Evolutionary conservation across 2,113 vertebrate genomes (phyloP).

Genomic region (Scomber japonicus): DNA sequence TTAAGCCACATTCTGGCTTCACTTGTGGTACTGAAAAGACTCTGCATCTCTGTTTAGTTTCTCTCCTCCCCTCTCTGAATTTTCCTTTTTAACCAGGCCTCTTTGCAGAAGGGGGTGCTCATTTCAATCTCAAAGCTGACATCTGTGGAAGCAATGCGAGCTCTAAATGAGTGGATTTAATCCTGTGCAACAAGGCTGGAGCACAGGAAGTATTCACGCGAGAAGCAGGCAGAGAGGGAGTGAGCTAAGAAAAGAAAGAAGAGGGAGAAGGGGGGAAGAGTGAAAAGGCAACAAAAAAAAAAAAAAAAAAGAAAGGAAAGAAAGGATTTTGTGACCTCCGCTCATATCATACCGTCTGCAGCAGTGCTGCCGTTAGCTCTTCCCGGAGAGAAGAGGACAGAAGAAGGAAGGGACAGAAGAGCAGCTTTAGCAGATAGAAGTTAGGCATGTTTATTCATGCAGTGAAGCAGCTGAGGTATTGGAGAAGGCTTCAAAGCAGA

Average conservation of each 20-base stretch:
- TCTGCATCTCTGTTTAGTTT: slow-evolving; percentile 68
- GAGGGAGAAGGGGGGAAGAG: slow-evolving; percentile 8
- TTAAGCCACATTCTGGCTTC: slow-evolving; percentile 43
- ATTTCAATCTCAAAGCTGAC: slow-evolving; percentile 89
- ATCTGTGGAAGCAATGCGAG: slow-evolving; percentile 82
- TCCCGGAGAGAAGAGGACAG: slow-evolving; percentile 55
- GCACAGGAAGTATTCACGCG: slow-evolving; percentile 70
- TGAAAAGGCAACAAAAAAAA: slow-evolving; percentile 42
- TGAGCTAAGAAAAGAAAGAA: slow-evolving; percentile 35
- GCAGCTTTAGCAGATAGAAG: slow-evolving; percentile 57
- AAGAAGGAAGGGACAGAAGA: slow-evolving; percentile 51
- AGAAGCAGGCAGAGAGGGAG: slow-evolving; percentile 53
- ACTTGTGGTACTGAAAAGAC: slow-evolving; percentile 63
- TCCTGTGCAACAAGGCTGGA: slow-evolving; percentile 76
- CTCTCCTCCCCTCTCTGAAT: slow-evolving; percentile 69
- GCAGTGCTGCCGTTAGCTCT: slow-evolving; percentile 41
- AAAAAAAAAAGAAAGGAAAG: background rate
- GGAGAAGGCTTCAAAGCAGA: slow-evolving; percentile 77
- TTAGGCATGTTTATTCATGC: slow-evolving; percentile 75
- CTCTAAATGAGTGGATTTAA: slow-evolving; percentile 85
- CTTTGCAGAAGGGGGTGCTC: slow-evolving; percentile 82
- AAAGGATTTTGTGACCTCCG: slow-evolving; percentile 58
- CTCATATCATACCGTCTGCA: slow-evolving; percentile 56
- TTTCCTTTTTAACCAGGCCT: slow-evolving; percentile 77
- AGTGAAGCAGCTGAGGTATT: slow-evolving; percentile 72